Evolutionary conservation across 2,797 vertebrate species (phyloP), one percentile per base, ranked within the genome.

Genomic region (Sebastiscus tertius): DNA sequence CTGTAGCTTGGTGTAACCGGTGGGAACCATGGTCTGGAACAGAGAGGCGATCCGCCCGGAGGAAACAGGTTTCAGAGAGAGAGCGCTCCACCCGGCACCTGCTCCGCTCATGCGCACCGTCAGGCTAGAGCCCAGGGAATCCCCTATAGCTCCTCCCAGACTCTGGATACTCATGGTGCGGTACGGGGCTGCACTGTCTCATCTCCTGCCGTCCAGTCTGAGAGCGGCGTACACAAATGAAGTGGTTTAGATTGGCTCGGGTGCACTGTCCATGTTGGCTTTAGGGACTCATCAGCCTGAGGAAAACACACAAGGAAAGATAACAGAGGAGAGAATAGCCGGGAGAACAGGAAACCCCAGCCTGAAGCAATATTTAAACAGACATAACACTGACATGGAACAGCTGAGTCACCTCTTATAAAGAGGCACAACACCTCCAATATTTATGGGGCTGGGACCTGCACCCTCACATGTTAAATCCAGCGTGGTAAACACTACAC

Each of bases 1-100:
- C 90, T 97, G 98, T 49, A 96, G 96, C 66, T 97, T 97, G 88
- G 96, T 97, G 86, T 97, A 98, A 81, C 96, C 96, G 14, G 96
- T 95, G 5, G 98, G 97, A 76, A 99, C 98, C 97, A 99, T 98
- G 82, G 96, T 98, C 83, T 97, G 94, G 86, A 99, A 93, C 14
- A 98, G 85, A 11, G 95, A 96, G 87, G 96, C 77, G 81, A 97
- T 93, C 68, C 95, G 95, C 39, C 96, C 96, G 0, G 96, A 96
- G 14, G 97, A 96, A 92, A 96, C 73, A 4, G 96, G 95, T 85
- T 95, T 97, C 64, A 97, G 88, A 81, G 93, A 92, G 68, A 96
- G 83, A 84, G 96, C 8, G 46, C 92, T 97, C 96, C 97, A 97
- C 71, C 95, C 92, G 55, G 95, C 94, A n/a, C 90, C 92, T 86